Evolutionary conservation across 2,797 vertebrate species (phyloP), one percentile per base, ranked within the genome.

Genomic region (Triplophysa yarkandensis): DNA sequence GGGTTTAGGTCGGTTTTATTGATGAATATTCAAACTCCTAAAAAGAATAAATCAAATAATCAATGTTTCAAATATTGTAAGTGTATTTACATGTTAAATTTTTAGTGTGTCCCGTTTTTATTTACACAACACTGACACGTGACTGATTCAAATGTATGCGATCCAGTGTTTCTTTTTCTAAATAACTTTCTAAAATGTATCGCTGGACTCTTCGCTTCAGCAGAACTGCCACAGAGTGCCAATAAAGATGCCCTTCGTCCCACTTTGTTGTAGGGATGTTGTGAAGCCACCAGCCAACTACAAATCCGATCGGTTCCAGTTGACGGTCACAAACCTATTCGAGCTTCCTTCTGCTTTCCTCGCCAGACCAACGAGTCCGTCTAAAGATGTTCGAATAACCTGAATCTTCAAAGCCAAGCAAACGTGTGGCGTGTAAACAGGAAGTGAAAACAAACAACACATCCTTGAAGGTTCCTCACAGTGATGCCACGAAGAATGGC

Each of bases 171-270:
- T 74, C 36, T 68, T 64, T 16, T n/a, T 46, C 34, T 69, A 48
- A 80, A 80, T 77, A 58, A 77, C 73, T 77, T 25, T 64, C 57
- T 4, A 34, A 61, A 58, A 68, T 73, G 55, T 73, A 64, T 66
- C 58, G 63, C 41, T n/a, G 41, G 25, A 25, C 54, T 62, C 25
- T 41, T 11, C 27, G 14, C 27, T 48, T 73, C 57, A 28, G 44
- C 32, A 39, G 57, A 69, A 71, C 14, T 34, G 17, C 6, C 28
- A 60, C 27, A 61, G 25, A 67, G 44, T 34, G 17, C 67, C 21
- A 13, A 30, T 34, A 17, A 50, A 19, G 6, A 46, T 64, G 34
- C 32, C 41, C 50, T 39, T 63, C 25, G 6, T 65, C 44, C 8
- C 50, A 25, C 36, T 44, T 65, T 65, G 36, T 74, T 65, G 44